A percentile compares a stretch with the other conserved stretches of the same genome.
Conservation (phyloP, 2,888 invertebrate genomes). For the Anagyrus pseudococci region DNA sequence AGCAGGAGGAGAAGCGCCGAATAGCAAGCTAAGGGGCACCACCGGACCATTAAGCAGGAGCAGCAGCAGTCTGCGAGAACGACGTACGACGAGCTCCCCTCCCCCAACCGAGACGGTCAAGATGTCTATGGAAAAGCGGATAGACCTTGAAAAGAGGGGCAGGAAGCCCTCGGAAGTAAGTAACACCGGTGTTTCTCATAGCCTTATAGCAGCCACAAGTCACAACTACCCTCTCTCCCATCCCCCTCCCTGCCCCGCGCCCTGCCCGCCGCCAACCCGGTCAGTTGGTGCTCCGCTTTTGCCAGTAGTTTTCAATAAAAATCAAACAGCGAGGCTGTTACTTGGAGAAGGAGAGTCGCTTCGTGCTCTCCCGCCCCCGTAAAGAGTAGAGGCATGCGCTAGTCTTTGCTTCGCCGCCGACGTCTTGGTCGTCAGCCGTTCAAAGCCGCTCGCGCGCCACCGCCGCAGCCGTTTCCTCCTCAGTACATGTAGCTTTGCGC, state of each 20-base stretch:
- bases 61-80: no score
- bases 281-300: neutral
- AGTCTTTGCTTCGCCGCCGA: neutral
- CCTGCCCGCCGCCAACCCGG: neutral
- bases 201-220: neutral
- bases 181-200: slow-evolving; percentile 29
- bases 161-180: slow-evolving; percentile 89
- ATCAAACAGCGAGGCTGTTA: no score
- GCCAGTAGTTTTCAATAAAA: no score
- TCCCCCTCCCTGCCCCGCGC: neutral
- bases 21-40: no score
- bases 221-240: neutral
- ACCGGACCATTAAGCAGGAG: no score
- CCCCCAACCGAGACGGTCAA: no score
- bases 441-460: neutral
- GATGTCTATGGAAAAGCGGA: slow-evolving; percentile 95
- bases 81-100: no score
- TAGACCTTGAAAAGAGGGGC: slow-evolving; percentile 93
- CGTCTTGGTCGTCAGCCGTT: neutral
- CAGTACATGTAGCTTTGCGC: neutral
- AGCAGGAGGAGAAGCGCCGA: no score
- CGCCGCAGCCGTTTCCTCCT: neutral
- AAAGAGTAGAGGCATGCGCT: neutral
- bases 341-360: no score
- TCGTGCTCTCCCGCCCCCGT: neutral